Base-by-base conservation (phyloP, 1,140 invertebrate genomes). In the Calycopis cecrops region DNA sequence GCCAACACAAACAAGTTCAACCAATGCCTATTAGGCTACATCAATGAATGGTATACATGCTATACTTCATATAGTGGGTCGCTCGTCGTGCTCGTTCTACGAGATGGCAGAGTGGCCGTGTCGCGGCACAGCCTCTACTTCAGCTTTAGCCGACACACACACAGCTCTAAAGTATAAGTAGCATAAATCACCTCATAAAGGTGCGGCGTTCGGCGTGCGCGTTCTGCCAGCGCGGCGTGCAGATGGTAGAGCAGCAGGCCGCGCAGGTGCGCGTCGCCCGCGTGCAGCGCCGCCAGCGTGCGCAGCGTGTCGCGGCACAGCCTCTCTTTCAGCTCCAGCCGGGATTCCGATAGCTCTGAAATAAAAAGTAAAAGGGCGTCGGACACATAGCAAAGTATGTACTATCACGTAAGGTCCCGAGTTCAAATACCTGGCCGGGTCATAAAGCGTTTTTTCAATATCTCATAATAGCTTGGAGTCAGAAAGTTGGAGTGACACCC, bases 151-250 rank as follows among this genome's bases (percentile, higher is more conserved):
- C 79, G 83, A 18, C 67, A 65, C 61, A 82, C 84, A 77, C 77
- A 80, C 59, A 88, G 77, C 77, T 88, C 87, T 88, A 73, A 3
- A 74, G 69, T 16, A n/a, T n/a, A n/a, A n/a, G 8, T 9, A 3
- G 12, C 4, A n/a, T n/a, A 2, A 38, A 16, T 35, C 57, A 78
- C 77, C 67, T 82, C 81, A 79, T 80, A 86, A 55, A 75, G 73
- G 60, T 77, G 71, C 49, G 78, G 81, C 17, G 44, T 67, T 53
- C 84, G 79, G 48, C 83, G 69, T 50, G 76, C 76, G 66, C 79
- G 79, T 60, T 88, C 84, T 67, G 84, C 82, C 63, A 88, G 79
- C 63, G 73, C 74, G 71, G 80, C 80, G 76, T 88, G 85, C 56
- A 86, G 79, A 67, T 84, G 81, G 66, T 86, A 87, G 7, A 76